Base-by-base conservation (phyloP, 2,888 invertebrate genomes). In the Apodemia zela region DNA sequence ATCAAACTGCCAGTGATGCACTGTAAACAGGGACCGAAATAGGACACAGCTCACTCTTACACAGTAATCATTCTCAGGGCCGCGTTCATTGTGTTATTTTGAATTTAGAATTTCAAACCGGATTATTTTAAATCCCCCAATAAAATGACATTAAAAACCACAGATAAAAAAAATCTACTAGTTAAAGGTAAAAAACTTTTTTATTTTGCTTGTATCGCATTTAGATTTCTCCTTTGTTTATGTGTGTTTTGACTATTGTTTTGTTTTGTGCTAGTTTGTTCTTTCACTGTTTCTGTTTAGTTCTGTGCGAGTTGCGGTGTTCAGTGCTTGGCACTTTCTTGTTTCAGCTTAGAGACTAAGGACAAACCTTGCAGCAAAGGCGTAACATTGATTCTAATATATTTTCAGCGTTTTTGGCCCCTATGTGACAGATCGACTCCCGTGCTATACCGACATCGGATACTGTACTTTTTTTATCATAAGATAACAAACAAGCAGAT, bases 11-110 rank as follows among this genome's bases (percentile, higher is more conserved):
- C 45, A 57, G 54, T 54, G 54, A 54, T 54, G 54, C 25, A 29
- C 80, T 74, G 54, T 54, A 54, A 54, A 54, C 54, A 54, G 87
- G 85, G 54, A 54, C 54, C 25, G 54, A 54, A 54, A 54, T 54
- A 54, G 86, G 82, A 84, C 82, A 79, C 75, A 69, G 72, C 75
- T 64, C 54, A 54, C 77, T 83, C 81, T 85, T 84, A 83, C 85
- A 84, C 83, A 69, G 81, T 29, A 29, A 57, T 57, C 80, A 78
- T 77, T 78, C 76, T 62, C 61, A 63, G 51, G 60, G 61, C 61
- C 61, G 35, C 49, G 60, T 49, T 64, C 61, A 63, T 66, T 64
- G 64, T 61, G 62, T 57, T 57, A 25, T 57, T 57, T 57, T 57
- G 25, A 54, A 29, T 57, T 57, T n/a, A 15, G 54, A 57, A 29